These are phyloP conservation scores for Hermetia illucens DNA, from an alignment of 1,140 invertebrate genomes.

Conservation along the genomic window DNA sequence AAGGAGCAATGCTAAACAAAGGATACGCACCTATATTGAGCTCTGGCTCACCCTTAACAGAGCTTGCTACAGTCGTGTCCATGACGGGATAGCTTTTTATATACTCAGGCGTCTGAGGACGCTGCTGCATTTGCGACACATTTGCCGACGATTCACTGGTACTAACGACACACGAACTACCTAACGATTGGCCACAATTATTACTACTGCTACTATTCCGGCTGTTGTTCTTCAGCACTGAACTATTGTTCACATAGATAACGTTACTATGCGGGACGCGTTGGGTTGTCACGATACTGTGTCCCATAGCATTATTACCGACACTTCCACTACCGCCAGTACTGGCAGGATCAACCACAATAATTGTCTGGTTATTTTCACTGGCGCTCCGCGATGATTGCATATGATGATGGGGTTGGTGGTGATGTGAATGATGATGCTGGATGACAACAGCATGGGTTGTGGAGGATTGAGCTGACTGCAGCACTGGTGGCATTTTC, in stretches of 20 bases:
- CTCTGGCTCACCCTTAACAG: slow-evolving; percentile 39
- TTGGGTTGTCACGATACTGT: too few species aligned
- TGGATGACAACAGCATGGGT: too few species aligned
- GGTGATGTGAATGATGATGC: too few species aligned
- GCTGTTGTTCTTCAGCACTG: background rate
- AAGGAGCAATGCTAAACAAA: too few species aligned
- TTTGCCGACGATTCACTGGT: background rate
- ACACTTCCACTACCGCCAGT: too few species aligned
- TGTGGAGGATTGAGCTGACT: too few species aligned
- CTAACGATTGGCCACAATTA: background rate
- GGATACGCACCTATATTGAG: slow-evolving; percentile 40
- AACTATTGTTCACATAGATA: slow-evolving; percentile 22
- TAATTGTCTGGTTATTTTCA: too few species aligned
- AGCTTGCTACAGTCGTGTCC: slow-evolving; percentile 40
- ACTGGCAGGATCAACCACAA: too few species aligned
- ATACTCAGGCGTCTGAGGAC: slow-evolving; percentile 28
- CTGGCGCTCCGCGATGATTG: too few species aligned
- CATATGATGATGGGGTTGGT: too few species aligned
- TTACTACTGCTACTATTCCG: slow-evolving; percentile 2
- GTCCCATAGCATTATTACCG: too few species aligned
- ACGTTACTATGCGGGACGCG: slow-evolving; percentile 23
- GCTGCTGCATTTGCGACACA: background rate
- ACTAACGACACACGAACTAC: background rate
- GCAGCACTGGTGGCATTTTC: too few species aligned
- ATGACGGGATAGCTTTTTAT: slow-evolving; percentile 36